A percentile compares a stretch with the other conserved stretches of the same genome.
These are phyloP conservation scores for Drosophila austrosaltans DNA, from an alignment of 2,888 invertebrate genomes.

Conservation along the genomic window DNA sequence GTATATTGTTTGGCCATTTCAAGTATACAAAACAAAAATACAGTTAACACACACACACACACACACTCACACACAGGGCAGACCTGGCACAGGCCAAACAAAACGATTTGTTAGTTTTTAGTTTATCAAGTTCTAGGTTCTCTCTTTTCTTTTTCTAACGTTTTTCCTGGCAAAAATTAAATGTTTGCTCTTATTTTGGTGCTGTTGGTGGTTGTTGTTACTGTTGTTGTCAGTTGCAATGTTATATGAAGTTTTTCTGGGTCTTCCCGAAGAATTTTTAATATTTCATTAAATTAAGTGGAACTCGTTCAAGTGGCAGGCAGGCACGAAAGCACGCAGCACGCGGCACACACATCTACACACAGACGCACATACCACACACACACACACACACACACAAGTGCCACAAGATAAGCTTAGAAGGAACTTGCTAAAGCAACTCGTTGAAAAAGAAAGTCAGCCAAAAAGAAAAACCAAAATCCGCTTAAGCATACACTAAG, in stretches of 20 bases:
- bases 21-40: constrained; percentile 33
- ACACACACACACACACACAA: constrained; percentile 50
- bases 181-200: constrained; percentile 26
- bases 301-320: constrained; percentile 73
- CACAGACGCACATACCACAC: constrained; percentile 67
- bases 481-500: constrained; percentile 46
- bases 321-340: constrained; percentile 51
- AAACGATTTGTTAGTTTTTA: constrained; percentile 62
- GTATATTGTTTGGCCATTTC: constrained; percentile 63
- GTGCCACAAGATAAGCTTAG: constrained; percentile 30
- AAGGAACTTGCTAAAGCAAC: constrained; percentile 12
- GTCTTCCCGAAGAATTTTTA: constrained; percentile 76
- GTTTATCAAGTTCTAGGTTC: constrained; percentile 55
- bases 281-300: constrained; percentile 84
- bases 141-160: constrained; percentile 25
- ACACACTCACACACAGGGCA: no score
- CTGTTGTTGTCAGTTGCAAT: constrained; percentile 45
- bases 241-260: constrained; percentile 34
- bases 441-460: constrained; percentile 19
- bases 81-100: background rate
- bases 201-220: constrained; percentile 18
- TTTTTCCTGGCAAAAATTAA: constrained; percentile 17
- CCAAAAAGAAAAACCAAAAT: constrained; percentile 39
- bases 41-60: background rate
- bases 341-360: constrained; percentile 58